Evolutionary conservation across 2,797 vertebrate genomes (phyloP).

Genomic region (Fratercula arctica): DNA sequence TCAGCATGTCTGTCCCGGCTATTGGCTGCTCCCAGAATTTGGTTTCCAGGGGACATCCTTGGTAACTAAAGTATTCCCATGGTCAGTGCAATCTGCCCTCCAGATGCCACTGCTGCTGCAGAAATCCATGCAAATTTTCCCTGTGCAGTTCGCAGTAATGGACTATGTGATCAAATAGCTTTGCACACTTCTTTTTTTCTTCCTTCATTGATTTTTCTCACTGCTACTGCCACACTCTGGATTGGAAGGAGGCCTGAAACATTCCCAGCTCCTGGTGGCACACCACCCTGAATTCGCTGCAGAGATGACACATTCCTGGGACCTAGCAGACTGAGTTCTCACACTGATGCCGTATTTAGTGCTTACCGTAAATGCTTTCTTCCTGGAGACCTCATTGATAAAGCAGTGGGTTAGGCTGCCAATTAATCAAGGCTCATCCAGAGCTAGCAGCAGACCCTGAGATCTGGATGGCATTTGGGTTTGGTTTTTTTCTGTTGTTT

Average conservation of each 20-base stretch:
- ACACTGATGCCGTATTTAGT: neutral
- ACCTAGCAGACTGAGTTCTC: neutral
- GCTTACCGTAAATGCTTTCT: neutral
- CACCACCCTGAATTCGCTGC: neutral
- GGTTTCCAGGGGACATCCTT: neutral
- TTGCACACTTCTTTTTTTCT: neutral
- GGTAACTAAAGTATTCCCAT: neutral
- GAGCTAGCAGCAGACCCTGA: neutral
- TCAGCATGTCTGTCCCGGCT: accelerated
- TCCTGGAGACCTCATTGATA: neutral
- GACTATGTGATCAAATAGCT: neutral
- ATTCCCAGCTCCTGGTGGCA: neutral
- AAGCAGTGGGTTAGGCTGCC: neutral
- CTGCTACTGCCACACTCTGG: neutral
- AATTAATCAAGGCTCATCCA: neutral
- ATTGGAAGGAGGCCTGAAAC: neutral
- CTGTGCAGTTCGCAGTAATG: accelerated
- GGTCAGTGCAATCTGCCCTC: neutral
- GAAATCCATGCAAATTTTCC: neutral
- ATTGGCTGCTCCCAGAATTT: neutral
- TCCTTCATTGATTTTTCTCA: neutral
- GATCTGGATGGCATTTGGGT: neutral
- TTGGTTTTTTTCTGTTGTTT: neutral
- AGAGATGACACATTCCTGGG: neutral
- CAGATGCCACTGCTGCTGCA: neutral